phyloP scores from a whole-genome alignment of 1,140 invertebrate genomes.

The Drosophila punjabiensis region DNA sequence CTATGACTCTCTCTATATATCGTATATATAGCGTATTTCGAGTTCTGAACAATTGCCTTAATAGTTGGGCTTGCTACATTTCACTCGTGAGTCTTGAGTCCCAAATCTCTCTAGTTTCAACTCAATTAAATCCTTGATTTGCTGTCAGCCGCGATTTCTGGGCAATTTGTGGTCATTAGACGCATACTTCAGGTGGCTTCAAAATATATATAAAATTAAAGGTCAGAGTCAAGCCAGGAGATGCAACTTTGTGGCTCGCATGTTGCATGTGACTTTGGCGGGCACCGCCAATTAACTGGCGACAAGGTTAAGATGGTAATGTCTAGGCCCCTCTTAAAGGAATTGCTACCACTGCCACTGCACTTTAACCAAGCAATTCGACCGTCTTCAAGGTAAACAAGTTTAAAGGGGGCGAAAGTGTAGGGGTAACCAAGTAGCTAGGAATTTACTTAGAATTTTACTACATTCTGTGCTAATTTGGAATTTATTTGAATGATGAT shows the following conservation, averaged over 20 bases:
- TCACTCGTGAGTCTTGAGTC: no score
- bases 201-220: constrained; percentile 35
- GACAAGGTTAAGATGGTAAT: constrained; percentile 77
- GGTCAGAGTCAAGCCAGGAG: constrained; percentile 57
- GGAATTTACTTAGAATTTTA: no score
- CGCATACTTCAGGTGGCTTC: constrained; percentile 43
- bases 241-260: constrained; percentile 53
- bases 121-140: constrained; percentile 11
- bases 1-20: constrained; percentile 4
- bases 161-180: constrained; percentile 49
- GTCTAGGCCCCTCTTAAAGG: constrained; percentile 27
- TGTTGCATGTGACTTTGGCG: constrained; percentile 68
- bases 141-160: constrained; percentile 14
- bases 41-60: constrained; percentile 15
- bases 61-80: constrained; percentile 13
- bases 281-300: constrained; percentile 69
- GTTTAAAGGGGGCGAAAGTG: neutral
- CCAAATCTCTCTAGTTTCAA: constrained; percentile 10
- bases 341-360: neutral
- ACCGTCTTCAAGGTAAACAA: constrained; percentile 16
- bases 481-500: no score
- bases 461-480: neutral
- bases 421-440: neutral
- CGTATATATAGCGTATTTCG: constrained; percentile 5
- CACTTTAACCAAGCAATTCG: neutral